Base-by-base conservation (phyloP, 2,113 vertebrate species). In the Benitochromis conjunctus region DNA sequence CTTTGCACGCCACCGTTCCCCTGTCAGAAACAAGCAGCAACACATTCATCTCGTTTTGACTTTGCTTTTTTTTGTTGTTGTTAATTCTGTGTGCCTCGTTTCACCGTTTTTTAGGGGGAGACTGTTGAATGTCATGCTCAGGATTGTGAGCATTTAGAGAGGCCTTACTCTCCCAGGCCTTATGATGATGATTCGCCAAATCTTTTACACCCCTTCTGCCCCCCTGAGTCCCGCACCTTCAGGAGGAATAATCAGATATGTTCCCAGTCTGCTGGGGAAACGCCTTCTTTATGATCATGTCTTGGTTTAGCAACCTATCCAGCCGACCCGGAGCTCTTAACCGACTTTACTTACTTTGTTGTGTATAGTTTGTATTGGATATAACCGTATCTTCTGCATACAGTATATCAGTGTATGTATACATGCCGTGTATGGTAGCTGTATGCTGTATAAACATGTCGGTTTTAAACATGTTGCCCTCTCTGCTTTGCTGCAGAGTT, bases 111-210 rank as follows among this genome's bases (percentile, higher is more conserved):
- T 84, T 82, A 55, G 84, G 41, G 79, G 79, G 84, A 88, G 91
- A 89, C 89, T 86, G 86, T 88, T 94, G 93, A 94, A 95, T 95
- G 94, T 95, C 7, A 21, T 81, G 92, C 92, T 94, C 93, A 88
- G 87, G 89, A 80, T 86, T 46, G 86, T 86, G 91, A 94, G 94
- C 83, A 5, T 86, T 86, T 80, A 21, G 83, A 74, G 85, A 43
- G 84, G 92, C 91, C 88, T 91, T 90, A 86, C 62, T 91, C 88
- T 89, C 82, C 83, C 84, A 81, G 92, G 90, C 92, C 89, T 93
- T 90, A 93, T 46, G 64, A 81, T 76, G 9, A 79, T 79, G 16
- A 80, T 89, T 83, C 43, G 79, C 92, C 92, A 92, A 91, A 94
- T 87, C 36, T 69, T 18, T 41, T 13, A 26, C 81, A 34, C 38